These are phyloP conservation scores for Pediacus dermestoides DNA, from an alignment of 2,888 invertebrate species.

Conservation along the genomic window DNA sequence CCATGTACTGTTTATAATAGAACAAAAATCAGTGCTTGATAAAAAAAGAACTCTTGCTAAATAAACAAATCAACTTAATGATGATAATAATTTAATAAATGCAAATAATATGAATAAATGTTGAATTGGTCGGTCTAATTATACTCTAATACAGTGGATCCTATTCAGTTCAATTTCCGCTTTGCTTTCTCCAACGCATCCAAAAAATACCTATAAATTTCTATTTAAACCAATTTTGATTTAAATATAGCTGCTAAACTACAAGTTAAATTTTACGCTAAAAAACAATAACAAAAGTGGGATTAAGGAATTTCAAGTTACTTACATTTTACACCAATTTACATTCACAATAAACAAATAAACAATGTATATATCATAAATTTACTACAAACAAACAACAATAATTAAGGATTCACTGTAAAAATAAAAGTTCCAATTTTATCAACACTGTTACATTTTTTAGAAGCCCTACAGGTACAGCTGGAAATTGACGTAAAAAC, in stretches of 20 bases:
- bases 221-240: no score
- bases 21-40: conserved; percentile 43
- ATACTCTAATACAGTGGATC: conserved; percentile 25
- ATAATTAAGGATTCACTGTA: conserved; percentile 35
- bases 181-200: no score
- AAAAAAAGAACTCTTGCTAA: conserved; percentile 43
- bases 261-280: no score
- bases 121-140: no score
- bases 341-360: conserved; percentile 20
- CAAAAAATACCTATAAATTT: no score
- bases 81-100: no score
- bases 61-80: conserved; percentile 33
- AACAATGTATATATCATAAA: conserved; percentile 1
- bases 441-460: conserved; percentile 39
- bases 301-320: no score
- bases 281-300: no score
- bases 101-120: no score
- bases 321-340: conserved; percentile 24
- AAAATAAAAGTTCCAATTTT: conserved; percentile 43
- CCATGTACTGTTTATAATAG: conserved; percentile 10
- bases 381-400: conserved; percentile 1
- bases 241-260: no score
- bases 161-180: no score
- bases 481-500: no score
- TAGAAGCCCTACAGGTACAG: conserved; percentile 16